Conservation (phyloP, 1,140 invertebrate genomes). For the Leptestheria dahalacensis region DNA sequence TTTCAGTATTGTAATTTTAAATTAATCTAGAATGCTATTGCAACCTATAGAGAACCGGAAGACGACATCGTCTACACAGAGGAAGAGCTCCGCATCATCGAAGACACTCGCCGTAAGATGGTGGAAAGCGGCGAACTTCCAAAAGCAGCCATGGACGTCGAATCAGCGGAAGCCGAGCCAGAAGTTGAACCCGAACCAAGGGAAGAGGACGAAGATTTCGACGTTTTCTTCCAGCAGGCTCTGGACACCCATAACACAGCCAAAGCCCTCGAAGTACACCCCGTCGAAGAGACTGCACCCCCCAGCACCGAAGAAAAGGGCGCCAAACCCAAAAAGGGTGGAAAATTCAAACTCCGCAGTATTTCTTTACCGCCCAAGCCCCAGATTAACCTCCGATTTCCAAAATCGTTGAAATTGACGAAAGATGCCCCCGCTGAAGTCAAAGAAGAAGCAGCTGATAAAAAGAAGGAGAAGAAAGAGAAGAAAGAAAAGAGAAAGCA, state of each 20-base stretch:
- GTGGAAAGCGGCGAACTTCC: conserved; percentile 1
- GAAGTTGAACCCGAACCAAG: background rate
- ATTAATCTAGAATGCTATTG: background rate
- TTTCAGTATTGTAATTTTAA: too few relatives aligned
- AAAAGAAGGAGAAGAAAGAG: background rate
- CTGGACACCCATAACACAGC: background rate
- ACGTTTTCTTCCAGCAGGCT: conserved; percentile 1
- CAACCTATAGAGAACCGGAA: background rate
- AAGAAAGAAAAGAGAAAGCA: background rate
- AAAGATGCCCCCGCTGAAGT: background rate
- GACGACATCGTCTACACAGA: conserved; percentile 8
- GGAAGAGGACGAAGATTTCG: conserved; percentile 16
- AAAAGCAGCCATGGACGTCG: too few relatives aligned
- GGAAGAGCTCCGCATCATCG: conserved; percentile 5
- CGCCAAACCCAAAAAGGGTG: conserved; percentile 1
- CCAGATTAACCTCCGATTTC: conserved; percentile 3
- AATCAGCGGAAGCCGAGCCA: background rate
- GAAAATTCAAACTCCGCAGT: conserved; percentile 10
- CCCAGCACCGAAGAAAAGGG: too few relatives aligned
- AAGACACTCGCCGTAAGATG: background rate
- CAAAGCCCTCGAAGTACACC: background rate
- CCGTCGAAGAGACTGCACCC: too few relatives aligned
- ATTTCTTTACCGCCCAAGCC: conserved; percentile 11
- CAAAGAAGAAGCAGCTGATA: background rate
- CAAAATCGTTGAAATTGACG: background rate